Base-by-base conservation (phyloP, 92 coral and sea anemone genomes). In the Pocillopora meandrina region DNA sequence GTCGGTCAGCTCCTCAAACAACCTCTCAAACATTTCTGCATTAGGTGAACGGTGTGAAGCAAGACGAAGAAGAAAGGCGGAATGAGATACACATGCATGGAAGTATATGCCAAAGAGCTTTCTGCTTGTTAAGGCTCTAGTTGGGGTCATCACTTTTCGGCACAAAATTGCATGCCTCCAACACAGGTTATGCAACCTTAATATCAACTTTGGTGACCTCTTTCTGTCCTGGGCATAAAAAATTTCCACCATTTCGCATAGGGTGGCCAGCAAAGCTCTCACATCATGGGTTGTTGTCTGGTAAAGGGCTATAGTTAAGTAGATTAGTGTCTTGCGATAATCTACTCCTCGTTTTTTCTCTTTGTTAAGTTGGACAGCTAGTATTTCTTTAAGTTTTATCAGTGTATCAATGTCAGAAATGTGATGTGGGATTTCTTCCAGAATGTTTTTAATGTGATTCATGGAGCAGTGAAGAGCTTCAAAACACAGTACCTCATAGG, bases 131-230 rank as follows among this genome's bases (percentile, higher is more conserved):
- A 88, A 79, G 13, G 75, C 42, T 78, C 81, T 75, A 16, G 92
- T 88, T 17, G 89, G 92, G 3, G 88, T 88, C 68, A 88, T 56
- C 17, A 83, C 80, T 31, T 65, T 66, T 10, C 87, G 66, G 69
- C 91, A 86, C 31, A 55, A 90, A 55, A 91, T 91, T 18, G 90
- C 90, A 90, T 90, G 92, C 26, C 81, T 74, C 93, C 90, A 90
- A 23, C 93, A 90, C 42, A 90, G 90, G 47, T 90, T 86, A 52
- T 90, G 78, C 3, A 90, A 79, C 21, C 93, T 55, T 2, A 90
- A 72, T 8, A 85, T 81, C 81, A 80, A 85, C 71, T n/a, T n/a
- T n/a, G n/a, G n/a, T n/a, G n/a, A n/a, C n/a, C n/a, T n/a, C n/a
- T n/a, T n/a, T n/a, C n/a, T n/a, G n/a, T n/a, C n/a, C n/a, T n/a